Evolutionary conservation across 2,797 vertebrate genomes (phyloP).

Genomic region (Brachymystax lenok): DNA sequence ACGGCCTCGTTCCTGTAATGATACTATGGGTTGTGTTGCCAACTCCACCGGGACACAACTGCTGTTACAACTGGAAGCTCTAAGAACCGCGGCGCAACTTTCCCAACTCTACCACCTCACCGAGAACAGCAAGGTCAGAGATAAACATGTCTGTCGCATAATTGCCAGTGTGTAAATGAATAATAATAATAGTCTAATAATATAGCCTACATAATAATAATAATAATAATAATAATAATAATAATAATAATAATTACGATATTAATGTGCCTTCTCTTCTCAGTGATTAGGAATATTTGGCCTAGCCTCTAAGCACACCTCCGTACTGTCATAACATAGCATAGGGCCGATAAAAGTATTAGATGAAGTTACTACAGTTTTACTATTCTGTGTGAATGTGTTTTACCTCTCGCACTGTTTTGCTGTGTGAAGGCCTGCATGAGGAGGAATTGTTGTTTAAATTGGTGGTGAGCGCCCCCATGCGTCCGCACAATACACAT

Average conservation of each 20-base stretch:
- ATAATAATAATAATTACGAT: conserved; percentile 15
- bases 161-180: conserved; percentile 9
- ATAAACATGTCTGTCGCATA: conserved; percentile 18
- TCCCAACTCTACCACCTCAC: conserved; percentile 75
- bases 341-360: conserved; percentile 34
- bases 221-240: conserved; percentile 18
- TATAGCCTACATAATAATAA: conserved; percentile 8
- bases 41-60: conserved; percentile 81
- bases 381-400: conserved; percentile 31
- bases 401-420: conserved; percentile 35
- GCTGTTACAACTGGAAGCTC: conserved; percentile 81
- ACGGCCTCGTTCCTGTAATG: conserved; percentile 49
- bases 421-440: conserved; percentile 32
- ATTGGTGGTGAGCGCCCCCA: conserved; percentile 74
- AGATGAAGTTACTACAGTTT: conserved; percentile 44
- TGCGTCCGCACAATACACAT: conserved; percentile 38
- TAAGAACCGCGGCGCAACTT: conserved; percentile 79
- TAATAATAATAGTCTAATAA: conserved; percentile 19
- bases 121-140: conserved; percentile 81
- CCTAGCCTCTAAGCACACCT: conserved; percentile 45
- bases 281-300: conserved; percentile 15
- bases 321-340: conserved; percentile 41
- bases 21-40: conserved; percentile 82
- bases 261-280: conserved; percentile 21
- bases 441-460: conserved; percentile 21